phyloP scores from a whole-genome alignment of 2,888 invertebrate genomes.

The Troilus luridus region DNA sequence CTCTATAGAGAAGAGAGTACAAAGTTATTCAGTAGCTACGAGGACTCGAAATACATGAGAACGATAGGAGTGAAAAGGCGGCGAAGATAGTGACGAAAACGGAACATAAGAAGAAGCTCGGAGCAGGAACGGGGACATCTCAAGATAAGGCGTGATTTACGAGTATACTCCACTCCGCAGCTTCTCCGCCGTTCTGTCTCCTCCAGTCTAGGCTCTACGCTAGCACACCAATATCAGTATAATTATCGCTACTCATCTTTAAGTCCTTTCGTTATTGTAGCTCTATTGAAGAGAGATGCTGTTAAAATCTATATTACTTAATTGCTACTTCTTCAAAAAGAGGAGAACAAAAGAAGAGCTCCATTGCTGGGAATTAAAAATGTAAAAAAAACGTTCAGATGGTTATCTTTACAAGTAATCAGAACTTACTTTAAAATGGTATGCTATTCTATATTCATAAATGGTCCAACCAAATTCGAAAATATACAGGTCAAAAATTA shows the following conservation, averaged over 20 bases:
- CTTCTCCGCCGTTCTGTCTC: not conserved
- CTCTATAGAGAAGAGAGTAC: not conserved
- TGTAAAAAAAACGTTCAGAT: too few species aligned
- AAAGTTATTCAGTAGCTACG: not conserved
- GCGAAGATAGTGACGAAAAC: conserved; percentile 36
- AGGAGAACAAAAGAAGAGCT: too few species aligned
- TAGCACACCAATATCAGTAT: not conserved
- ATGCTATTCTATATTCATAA: too few species aligned
- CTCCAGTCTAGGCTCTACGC: not conserved
- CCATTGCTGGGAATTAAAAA: too few species aligned
- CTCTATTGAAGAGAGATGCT: too few species aligned
- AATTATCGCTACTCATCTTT: not conserved
- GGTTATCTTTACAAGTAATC: too few species aligned
- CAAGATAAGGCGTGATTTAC: conserved; percentile 8
- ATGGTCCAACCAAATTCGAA: too few species aligned
- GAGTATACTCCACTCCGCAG: not conserved
- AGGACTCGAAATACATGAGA: not conserved
- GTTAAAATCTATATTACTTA: too few species aligned
- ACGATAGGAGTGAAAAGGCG: conserved; percentile 12
- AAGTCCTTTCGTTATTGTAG: not conserved
- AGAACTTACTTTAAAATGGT: too few species aligned
- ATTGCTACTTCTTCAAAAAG: too few species aligned
- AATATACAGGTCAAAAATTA: too few species aligned
- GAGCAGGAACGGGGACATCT: conserved; percentile 23
- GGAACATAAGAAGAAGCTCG: conserved; percentile 29